These are phyloP conservation scores for Colletes gigas DNA, from an alignment of 1,140 invertebrate species.

Conservation along the genomic window DNA sequence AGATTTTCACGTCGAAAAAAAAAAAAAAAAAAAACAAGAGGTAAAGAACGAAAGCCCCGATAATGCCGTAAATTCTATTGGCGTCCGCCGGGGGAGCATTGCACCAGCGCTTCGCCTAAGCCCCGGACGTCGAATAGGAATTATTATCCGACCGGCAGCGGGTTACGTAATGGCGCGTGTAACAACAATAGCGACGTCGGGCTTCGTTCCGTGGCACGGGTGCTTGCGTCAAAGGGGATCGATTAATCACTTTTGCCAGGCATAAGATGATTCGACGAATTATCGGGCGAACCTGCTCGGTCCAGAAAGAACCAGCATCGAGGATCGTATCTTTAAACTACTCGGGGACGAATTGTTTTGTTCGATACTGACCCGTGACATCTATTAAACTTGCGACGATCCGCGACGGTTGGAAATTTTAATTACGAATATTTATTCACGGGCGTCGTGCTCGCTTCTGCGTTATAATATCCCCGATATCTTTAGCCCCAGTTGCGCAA, in stretches of 20 bases:
- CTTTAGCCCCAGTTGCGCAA: too few relatives aligned
- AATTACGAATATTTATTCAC: too few relatives aligned
- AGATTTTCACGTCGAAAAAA: not conserved
- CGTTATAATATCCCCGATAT: too few relatives aligned
- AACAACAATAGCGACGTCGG: conserved; percentile 18
- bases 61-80: conserved; percentile 26
- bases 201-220: not conserved
- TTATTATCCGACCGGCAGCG: not conserved
- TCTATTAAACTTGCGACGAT: too few relatives aligned
- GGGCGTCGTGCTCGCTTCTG: too few relatives aligned
- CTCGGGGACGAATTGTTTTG: too few relatives aligned
- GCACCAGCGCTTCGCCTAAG: not conserved
- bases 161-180: conserved; percentile 13
- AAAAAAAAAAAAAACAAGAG: too few relatives aligned
- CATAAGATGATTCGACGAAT: not conserved
- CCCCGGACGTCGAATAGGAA: not conserved
- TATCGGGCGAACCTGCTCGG: too few relatives aligned
- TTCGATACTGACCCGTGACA: too few relatives aligned
- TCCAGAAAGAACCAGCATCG: not conserved
- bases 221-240: conserved; percentile 16
- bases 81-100: conserved; percentile 12
- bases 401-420: not conserved
- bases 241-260: conserved; percentile 18
- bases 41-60: not conserved
- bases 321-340: not conserved